Evolutionary conservation across 2,888 invertebrate species (phyloP), one percentile per base, ranked within the genome.

Genomic region (Drosophila hamatofila): DNA sequence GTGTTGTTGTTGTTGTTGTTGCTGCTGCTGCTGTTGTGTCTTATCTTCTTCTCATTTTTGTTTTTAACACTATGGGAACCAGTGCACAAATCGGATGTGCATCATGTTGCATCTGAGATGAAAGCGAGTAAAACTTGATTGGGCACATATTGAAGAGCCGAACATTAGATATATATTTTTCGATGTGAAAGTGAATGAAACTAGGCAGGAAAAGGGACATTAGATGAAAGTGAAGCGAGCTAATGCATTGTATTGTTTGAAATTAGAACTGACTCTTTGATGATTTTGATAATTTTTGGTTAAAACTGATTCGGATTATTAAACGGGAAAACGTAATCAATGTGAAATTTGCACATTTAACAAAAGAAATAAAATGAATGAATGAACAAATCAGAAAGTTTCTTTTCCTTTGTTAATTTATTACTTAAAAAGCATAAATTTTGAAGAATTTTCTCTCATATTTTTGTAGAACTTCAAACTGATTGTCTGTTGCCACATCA

Each of bases 41-140:
- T 25, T 46, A n/a, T 44, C 41, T 5, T 41, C 18, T 41, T 18
- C 18, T 5, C 8, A 5, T n/a, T 37, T 35, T 30, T 11, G 16
- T 9, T 35, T 39, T 61, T 42, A 49, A 41, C 46, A 61, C 46
- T 64, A 65, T 77, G 76, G 80, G 76, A 77, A 77, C 80, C 48
- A 62, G 75, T 77, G 67, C 75, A 75, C 41, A 42, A 46, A 58
- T 77, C 72, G 72, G 44, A 72, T 67, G 72, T 60, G 59, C 79
- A 69, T 64, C 74, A 58, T 37, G 27, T 27, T 78, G 78, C 78
- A 64, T 58, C 63, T 49, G 21, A 16, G 75, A 77, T 77, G 76
- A 77, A 77, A 77, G 76, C 59, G 75, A 69, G 27, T 33, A 44
- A 51, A 48, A 64, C 49, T 57, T 42, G 60, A 69, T 64, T 61